Conservation (phyloP, 2,797 vertebrate species). For the Coilia nasus region DNA sequence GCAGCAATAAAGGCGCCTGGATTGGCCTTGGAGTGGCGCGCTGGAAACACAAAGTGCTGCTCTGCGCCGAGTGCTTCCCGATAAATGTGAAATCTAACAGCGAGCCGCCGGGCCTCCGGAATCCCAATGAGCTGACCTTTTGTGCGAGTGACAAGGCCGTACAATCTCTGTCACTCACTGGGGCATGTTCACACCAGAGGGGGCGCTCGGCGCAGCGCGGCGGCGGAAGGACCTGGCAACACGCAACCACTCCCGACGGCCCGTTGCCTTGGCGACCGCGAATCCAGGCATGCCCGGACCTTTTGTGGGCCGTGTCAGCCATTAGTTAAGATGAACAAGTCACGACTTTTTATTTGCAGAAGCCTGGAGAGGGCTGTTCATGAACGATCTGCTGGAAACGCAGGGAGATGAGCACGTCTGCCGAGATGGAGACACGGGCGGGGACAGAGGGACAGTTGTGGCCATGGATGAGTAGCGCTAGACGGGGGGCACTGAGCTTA, state of each 20-base stretch:
- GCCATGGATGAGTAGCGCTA: neutral
- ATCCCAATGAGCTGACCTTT: slow-evolving; percentile 81
- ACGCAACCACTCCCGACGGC: slow-evolving; percentile 54
- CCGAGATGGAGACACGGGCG: neutral
- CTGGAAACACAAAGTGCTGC: slow-evolving; percentile 44
- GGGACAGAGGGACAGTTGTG: neutral
- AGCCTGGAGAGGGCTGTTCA: neutral
- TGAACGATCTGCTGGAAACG: neutral
- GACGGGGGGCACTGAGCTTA: slow-evolving; percentile 35
- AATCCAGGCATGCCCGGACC: slow-evolving; percentile 51
- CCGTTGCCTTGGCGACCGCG: slow-evolving; percentile 62
- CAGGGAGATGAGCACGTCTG: neutral
- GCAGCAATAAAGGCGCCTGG: slow-evolving; percentile 55
- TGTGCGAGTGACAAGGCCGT: slow-evolving; percentile 70
- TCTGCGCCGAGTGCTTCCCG: slow-evolving; percentile 57
- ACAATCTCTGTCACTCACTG: slow-evolving; percentile 67
- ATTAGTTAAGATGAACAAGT: slow-evolving; percentile 58
- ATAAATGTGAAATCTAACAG: slow-evolving; percentile 70
- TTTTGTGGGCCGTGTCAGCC: slow-evolving; percentile 61
- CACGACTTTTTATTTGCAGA: slow-evolving; percentile 29
- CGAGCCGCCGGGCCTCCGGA: slow-evolving; percentile 61
- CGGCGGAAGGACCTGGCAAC: slow-evolving; percentile 60
- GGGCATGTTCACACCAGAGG: slow-evolving; percentile 69
- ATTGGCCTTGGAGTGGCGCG: slow-evolving; percentile 49
- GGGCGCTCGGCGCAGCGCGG: slow-evolving; percentile 39